phyloP scores from a whole-genome alignment of 2,797 vertebrate species.

The Lithobates pipiens region DNA sequence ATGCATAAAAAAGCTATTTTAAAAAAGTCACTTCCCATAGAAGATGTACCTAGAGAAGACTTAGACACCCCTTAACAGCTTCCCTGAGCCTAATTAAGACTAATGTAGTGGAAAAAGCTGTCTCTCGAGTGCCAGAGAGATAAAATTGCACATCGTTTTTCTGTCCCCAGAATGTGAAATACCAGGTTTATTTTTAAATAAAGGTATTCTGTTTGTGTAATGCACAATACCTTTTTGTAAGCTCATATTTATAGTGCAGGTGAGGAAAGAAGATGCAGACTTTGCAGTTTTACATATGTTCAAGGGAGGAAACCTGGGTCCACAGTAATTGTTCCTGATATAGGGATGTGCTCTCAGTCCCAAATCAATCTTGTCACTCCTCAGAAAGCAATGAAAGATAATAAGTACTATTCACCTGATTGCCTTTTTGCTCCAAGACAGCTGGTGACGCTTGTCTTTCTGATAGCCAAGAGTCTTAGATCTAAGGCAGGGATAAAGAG shows the following conservation, averaged over 20 bases:
- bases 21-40: slow-evolving; percentile 36
- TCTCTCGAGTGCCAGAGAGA: slow-evolving; percentile 39
- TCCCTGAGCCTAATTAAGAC: slow-evolving; percentile 70
- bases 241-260: slow-evolving; percentile 34
- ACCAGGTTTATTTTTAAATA: slow-evolving; percentile 29
- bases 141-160: slow-evolving; percentile 46
- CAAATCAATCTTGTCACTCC: slow-evolving; percentile 82
- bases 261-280: slow-evolving; percentile 36
- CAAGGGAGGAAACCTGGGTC: slow-evolving; percentile 64
- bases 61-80: slow-evolving; percentile 67
- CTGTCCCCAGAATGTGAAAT: slow-evolving; percentile 42
- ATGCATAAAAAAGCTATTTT: slow-evolving; percentile 9
- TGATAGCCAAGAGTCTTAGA: slow-evolving; percentile 83
- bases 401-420: slow-evolving; percentile 85
- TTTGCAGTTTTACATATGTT: slow-evolving; percentile 62
- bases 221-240: slow-evolving; percentile 13
- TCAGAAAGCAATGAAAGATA: slow-evolving; percentile 81
- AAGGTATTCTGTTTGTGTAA: slow-evolving; percentile 22
- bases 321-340: slow-evolving; percentile 68
- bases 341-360: slow-evolving; percentile 72
- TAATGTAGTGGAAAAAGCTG: slow-evolving; percentile 64
- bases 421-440: slow-evolving; percentile 82
- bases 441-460: slow-evolving; percentile 81
- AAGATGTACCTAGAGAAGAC: slow-evolving; percentile 64
- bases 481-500: slow-evolving; percentile 81